Evolutionary conservation across 2,888 invertebrate genomes (phyloP).

Genomic region (Stegana nigrithorax): DNA sequence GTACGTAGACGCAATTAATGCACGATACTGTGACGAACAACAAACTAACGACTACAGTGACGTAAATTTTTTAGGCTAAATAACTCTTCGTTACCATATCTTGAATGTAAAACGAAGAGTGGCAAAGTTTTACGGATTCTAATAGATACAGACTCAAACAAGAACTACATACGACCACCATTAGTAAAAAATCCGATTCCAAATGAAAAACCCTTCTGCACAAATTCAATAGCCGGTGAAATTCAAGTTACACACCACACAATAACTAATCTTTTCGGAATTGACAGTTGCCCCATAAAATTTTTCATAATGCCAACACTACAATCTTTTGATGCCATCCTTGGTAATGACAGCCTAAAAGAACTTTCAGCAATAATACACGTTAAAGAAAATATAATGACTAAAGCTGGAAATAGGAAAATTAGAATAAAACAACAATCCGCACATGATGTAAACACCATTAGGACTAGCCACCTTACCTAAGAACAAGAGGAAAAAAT

Average conservation of each 20-base stretch:
- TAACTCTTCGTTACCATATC: slow-evolving; percentile 29
- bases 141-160: slow-evolving; percentile 29
- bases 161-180: slow-evolving; percentile 31
- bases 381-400: background rate
- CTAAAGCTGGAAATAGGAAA: background rate
- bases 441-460: background rate
- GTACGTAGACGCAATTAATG: background rate
- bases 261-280: slow-evolving; percentile 37
- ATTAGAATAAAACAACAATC: background rate
- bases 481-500: background rate
- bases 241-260: slow-evolving; percentile 20
- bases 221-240: slow-evolving; percentile 30
- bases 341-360: background rate
- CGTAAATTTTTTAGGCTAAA: slow-evolving; percentile 33
- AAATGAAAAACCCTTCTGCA: slow-evolving; percentile 27
- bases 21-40: background rate
- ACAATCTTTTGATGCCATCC: background rate
- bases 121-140: slow-evolving; percentile 27
- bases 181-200: slow-evolving; percentile 21
- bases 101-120: slow-evolving; percentile 25
- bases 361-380: background rate
- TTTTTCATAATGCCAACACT: background rate
- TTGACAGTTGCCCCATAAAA: background rate
- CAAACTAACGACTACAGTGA: background rate
- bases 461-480: background rate